Percentiles rank a stretch among this genome's conserved stretches.
phyloP scores from a whole-genome alignment of 2,797 vertebrate species.

The Neomorphus geoffroyi region DNA sequence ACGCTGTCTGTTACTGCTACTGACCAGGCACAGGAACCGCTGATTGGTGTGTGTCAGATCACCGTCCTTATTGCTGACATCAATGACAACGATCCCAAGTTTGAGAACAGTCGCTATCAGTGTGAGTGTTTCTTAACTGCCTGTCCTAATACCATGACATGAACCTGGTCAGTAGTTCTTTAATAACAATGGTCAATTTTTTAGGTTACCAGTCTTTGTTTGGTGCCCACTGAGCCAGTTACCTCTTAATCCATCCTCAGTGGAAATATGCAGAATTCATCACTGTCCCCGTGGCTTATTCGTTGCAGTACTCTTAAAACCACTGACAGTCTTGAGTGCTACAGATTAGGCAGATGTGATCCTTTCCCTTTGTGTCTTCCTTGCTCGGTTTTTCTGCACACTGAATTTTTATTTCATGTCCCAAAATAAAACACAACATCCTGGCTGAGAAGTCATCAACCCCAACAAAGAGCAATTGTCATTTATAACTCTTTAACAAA shows the following conservation, averaged over 20 bases:
- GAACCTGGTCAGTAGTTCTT: neutral
- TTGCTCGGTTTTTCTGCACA: neutral
- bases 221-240: neutral
- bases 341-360: neutral
- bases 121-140: constrained; percentile 75
- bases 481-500: neutral
- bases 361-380: neutral
- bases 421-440: neutral
- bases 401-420: neutral
- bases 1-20: constrained; percentile 85
- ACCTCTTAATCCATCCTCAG: neutral
- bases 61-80: constrained; percentile 82
- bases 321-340: neutral
- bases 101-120: constrained; percentile 90
- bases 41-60: constrained; percentile 87
- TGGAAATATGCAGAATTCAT: neutral
- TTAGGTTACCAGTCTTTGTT: neutral
- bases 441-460: neutral
- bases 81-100: constrained; percentile 91
- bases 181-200: neutral
- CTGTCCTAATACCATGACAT: accelerated
- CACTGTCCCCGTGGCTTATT: neutral
- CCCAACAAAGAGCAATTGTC: neutral
- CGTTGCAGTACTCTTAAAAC: neutral
- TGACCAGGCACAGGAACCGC: constrained; percentile 85